phyloP scores from a whole-genome alignment of 1,140 invertebrate species.

The Neodiprion fabricii region DNA sequence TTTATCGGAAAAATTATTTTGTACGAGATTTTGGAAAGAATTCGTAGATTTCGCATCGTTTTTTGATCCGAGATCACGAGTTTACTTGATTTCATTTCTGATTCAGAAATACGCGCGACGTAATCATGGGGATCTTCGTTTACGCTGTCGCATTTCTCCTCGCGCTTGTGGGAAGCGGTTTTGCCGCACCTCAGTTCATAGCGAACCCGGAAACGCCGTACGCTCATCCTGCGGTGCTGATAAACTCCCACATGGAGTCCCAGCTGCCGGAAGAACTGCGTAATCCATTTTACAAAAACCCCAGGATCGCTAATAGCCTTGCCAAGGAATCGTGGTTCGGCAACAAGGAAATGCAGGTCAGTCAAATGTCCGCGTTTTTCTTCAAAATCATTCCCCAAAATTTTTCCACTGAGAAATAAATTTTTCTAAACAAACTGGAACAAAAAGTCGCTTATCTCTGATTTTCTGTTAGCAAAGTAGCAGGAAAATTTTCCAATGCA shows the following conservation, averaged over 20 bases:
- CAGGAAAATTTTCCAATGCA: no score
- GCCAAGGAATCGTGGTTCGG: constrained; percentile 79
- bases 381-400: no score
- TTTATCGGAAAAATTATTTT: no score
- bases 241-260: constrained; percentile 66
- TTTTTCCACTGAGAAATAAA: no score
- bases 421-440: no score
- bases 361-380: neutral
- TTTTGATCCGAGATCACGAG: no score
- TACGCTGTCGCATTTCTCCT: constrained; percentile 17
- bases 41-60: no score
- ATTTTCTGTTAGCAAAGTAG: no score
- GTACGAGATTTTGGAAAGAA: no score
- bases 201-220: constrained; percentile 31
- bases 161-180: constrained; percentile 32
- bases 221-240: constrained; percentile 67
- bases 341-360: constrained; percentile 71
- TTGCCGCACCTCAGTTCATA: constrained; percentile 43
- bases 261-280: constrained; percentile 66
- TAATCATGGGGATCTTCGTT: neutral
- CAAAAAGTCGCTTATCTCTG: no score
- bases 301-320: constrained; percentile 70
- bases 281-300: constrained; percentile 81
- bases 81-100: no score
- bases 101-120: no score